Evolutionary conservation across 2,797 vertebrate species (phyloP), one percentile per base, ranked within the genome.

Genomic region (Enteromius paludinosus): DNA sequence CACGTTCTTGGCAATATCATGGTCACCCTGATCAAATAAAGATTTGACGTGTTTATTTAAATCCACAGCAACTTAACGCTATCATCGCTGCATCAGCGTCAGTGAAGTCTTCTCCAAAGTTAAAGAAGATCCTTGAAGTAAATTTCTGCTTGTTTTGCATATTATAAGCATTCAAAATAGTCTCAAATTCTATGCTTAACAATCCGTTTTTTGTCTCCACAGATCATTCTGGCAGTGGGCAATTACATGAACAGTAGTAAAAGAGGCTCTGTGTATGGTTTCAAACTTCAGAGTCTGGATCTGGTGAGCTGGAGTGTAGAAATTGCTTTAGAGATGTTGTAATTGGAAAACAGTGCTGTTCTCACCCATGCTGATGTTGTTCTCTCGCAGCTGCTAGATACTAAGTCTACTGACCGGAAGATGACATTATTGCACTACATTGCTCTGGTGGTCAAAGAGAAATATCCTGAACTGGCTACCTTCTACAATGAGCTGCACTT

Each of bases 191-290:
- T 66, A 5, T 49, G 15, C 65, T n/a, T 28, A 38, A 73, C 59
- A 64, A 5, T 1, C 0, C 49, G 33, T 7, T 70, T 70, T 85
- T n/a, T 81, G 52, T 45, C 81, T 70, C 20, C 30, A 10, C 86
- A 99, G 98, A 98, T 99, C 85, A 98, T 99, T 84, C 89, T 99
- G 86, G 98, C 98, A 0, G 85, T 99, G 75, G 98, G 98, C 64
- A 99, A 99, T 93, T 99, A 99, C 93, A 99, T 99, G 98, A 99
- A 99, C 91, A 99, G 98, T 92, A 97, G 97, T 92, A 99, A 97
- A 90, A 94, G 98, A 28, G 98, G 98, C 0, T 96, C 97, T 0
- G 98, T 98, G 79, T 99, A 99, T 1, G 98, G 98, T 75, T 99
- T 99, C 92, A 99, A 99, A 89, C 87, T 99, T 65, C 98, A 99